Conservation (phyloP, 2,797 vertebrate species). For the Lagorchestes hirsutus region DNA sequence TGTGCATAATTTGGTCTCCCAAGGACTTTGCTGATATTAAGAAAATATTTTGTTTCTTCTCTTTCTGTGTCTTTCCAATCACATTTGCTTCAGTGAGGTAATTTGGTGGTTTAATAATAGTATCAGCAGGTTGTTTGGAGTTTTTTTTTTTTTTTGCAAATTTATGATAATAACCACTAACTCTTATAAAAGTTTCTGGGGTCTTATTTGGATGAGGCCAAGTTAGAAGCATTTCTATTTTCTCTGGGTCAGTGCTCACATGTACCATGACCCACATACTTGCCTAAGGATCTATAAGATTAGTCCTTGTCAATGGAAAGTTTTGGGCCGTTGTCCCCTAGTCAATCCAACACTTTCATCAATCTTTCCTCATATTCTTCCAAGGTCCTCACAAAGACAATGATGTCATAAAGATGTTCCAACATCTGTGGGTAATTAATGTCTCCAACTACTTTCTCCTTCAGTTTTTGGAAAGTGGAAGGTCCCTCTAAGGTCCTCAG, state of each 20-base stretch:
- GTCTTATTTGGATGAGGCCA: background rate
- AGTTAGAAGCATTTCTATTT: background rate
- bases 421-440: background rate
- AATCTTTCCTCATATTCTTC: background rate
- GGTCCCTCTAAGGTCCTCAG: background rate
- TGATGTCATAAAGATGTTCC: background rate
- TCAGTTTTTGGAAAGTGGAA: background rate
- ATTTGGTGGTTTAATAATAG: background rate
- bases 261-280: background rate
- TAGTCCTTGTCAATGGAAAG: background rate
- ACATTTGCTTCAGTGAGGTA: background rate
- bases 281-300: background rate
- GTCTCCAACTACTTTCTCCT: background rate
- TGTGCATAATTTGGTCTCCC: background rate
- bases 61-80: background rate
- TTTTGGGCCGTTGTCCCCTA: background rate
- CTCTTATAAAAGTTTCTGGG: background rate
- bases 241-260: background rate
- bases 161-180: background rate
- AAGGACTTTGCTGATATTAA: background rate
- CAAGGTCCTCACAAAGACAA: background rate
- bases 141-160: background rate
- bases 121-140: background rate
- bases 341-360: background rate
- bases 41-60: background rate